phyloP scores from a whole-genome alignment of 37 sponge, comb jelly and placozoan genomes.

The Corticium candelabrum region DNA sequence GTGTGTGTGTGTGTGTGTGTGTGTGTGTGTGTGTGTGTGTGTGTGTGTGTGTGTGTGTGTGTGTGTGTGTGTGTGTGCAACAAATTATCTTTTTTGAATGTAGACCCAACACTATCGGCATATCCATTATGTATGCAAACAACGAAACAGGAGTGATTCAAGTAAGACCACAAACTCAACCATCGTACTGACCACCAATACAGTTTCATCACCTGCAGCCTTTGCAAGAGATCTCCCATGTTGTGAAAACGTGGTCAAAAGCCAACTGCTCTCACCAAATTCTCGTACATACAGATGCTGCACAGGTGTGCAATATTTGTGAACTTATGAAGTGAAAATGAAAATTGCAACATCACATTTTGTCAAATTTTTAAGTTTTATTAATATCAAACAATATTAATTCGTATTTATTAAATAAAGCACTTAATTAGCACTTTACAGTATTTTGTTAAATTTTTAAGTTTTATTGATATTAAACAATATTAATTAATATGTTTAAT shows the following conservation, averaged over 20 bases:
- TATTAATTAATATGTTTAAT: too few relatives aligned
- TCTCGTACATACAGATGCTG: slow-evolving; percentile 32
- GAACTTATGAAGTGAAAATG: too few relatives aligned
- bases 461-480: too few relatives aligned
- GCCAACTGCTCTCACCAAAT: background rate
- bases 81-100: too few relatives aligned
- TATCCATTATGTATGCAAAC: slow-evolving; percentile 83
- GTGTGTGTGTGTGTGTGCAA: slow-evolving; percentile 5
- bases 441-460: too few relatives aligned
- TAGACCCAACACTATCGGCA: slow-evolving; percentile 43
- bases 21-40: slow-evolving; percentile 5
- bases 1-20: slow-evolving; percentile 3
- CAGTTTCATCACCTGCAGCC: slow-evolving; percentile 34
- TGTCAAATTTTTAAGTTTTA: too few relatives aligned
- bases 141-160: slow-evolving; percentile 78
- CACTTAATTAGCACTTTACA: too few relatives aligned
- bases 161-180: slow-evolving; percentile 19
- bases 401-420: too few relatives aligned
- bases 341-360: too few relatives aligned
- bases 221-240: slow-evolving; percentile 31
- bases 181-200: background rate
- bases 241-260: slow-evolving; percentile 7
- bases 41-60: slow-evolving; percentile 5
- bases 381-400: too few relatives aligned
- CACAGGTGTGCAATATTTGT: slow-evolving; percentile 16